Percentiles rank a stretch among this genome's conserved stretches.
Conservation (phyloP, 30 jellyfish, hydroid and myxozoan genomes). For the Aurelia sp. region DNA sequence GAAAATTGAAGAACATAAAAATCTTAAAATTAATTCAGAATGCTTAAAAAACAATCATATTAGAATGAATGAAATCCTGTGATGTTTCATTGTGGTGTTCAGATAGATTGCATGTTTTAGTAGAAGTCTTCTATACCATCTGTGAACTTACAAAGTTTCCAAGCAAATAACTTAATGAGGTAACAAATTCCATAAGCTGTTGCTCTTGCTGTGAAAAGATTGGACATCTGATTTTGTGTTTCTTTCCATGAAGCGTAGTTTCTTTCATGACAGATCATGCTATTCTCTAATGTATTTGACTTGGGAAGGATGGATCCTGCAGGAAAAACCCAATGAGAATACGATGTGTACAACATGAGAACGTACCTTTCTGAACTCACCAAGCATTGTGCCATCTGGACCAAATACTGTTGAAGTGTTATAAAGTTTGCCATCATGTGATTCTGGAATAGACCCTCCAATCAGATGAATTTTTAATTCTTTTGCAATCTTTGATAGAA, state of each 20-base stretch:
- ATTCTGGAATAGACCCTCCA: conserved; percentile 98
- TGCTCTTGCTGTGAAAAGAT: conserved; percentile 15
- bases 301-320: too few species aligned
- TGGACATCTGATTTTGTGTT: conserved; percentile 25
- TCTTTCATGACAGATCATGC: too few species aligned
- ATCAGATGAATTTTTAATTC: conserved; percentile 62
- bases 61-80: too few species aligned
- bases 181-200: conserved; percentile 1
- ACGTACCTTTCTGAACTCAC: conserved; percentile 77
- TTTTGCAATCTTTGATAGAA: conserved; percentile 67
- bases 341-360: not conserved
- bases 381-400: conserved; percentile 86
- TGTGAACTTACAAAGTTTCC: not conserved
- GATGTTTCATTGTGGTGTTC: too few species aligned
- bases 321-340: not conserved
- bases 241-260: not conserved
- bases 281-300: too few species aligned
- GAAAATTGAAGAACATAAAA: too few species aligned
- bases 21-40: too few species aligned
- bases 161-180: not conserved
- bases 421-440: conserved; percentile 73
- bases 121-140: too few species aligned
- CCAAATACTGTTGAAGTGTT: conserved; percentile 83
- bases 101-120: too few species aligned
- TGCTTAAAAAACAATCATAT: too few species aligned